Evolutionary conservation across 2,888 invertebrate genomes (phyloP), one percentile per base, ranked within the genome.

Genomic region (Catocala sponsa): DNA sequence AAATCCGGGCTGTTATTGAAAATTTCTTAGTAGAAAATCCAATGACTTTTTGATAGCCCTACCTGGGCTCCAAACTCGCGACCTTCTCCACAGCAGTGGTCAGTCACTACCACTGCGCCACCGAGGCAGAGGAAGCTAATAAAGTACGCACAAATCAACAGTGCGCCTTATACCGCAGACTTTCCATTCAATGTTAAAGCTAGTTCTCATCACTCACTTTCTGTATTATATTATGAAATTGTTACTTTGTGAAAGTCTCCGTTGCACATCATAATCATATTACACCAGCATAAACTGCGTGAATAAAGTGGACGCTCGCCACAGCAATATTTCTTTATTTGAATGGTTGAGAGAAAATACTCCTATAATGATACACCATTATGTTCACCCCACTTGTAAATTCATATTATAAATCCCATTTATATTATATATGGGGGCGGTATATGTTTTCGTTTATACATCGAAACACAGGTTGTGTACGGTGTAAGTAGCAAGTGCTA

Each of bases 361-460:
- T 32, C 11, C 11, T 42, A 42, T 10, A 63, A 55, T 59, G 50
- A 61, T 61, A 41, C 52, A 61, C 51, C 46, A 59, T 71, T 68
- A 64, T 41, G 58, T 54, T 58, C 52, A 52, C 54, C 54, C 47
- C 47, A 60, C 54, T 65, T 62, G 63, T 60, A 68, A 62, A 68
- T 64, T 51, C 48, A 46, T 49, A 52, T 68, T 56, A 62, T 44
- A 56, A 55, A 68, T 65, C 51, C 53, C 65, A 65, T 68, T 68
- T 58, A 53, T 74, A 50, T 58, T 52, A 63, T 52, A 52, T 52
- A 60, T 49, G 55, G 47, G 59, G 35, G 49, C 25, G 44, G 44
- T 76, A 66, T 79, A 66, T 68, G 64, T 78, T 77, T 75, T 74
- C 73, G 51, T 56, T 71, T 71, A 70, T 57, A 72, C 60, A 73